A percentile compares a stretch with the other conserved stretches of the same genome.
Conservation (phyloP, 2,888 invertebrate genomes). For the Monochamus alternatus region DNA sequence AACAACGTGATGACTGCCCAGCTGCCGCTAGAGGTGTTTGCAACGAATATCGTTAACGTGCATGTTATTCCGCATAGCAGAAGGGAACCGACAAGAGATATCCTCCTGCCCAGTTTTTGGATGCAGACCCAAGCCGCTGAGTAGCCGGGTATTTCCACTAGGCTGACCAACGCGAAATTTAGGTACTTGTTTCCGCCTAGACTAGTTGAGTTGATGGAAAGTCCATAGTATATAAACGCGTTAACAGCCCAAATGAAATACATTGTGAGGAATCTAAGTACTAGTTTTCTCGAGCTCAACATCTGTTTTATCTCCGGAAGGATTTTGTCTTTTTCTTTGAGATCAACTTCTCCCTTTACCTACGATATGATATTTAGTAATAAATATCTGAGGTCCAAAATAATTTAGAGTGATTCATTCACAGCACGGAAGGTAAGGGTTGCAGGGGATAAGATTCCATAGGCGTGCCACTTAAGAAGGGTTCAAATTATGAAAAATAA, state of each 20-base stretch:
- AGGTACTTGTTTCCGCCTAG: constrained; percentile 80
- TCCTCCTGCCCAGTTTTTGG: constrained; percentile 72
- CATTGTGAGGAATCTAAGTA: constrained; percentile 67
- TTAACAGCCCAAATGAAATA: constrained; percentile 73
- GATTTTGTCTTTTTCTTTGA: constrained; percentile 63
- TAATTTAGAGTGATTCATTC: no score
- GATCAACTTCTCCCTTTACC: constrained; percentile 20
- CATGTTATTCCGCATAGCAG: constrained; percentile 71
- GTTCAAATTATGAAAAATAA: no score
- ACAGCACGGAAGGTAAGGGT: no score
- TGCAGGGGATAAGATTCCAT: no score
- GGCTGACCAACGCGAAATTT: constrained; percentile 77
- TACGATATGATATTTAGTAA: constrained; percentile 12
- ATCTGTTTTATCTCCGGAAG: constrained; percentile 70
- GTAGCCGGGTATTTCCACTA: constrained; percentile 77
- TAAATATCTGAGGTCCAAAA: no score
- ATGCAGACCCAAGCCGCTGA: constrained; percentile 73
- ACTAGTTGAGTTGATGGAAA: constrained; percentile 78
- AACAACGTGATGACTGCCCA: constrained; percentile 75
- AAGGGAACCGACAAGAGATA: constrained; percentile 73
- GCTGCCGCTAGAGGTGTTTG: constrained; percentile 54
- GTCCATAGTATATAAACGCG: constrained; percentile 80
- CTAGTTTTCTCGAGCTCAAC: constrained; percentile 70
- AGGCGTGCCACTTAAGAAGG: no score
- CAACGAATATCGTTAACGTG: constrained; percentile 73